These are phyloP conservation scores for Pseudomugil gertrudae DNA, from an alignment of 2,797 vertebrate species.

Conservation along the genomic window DNA sequence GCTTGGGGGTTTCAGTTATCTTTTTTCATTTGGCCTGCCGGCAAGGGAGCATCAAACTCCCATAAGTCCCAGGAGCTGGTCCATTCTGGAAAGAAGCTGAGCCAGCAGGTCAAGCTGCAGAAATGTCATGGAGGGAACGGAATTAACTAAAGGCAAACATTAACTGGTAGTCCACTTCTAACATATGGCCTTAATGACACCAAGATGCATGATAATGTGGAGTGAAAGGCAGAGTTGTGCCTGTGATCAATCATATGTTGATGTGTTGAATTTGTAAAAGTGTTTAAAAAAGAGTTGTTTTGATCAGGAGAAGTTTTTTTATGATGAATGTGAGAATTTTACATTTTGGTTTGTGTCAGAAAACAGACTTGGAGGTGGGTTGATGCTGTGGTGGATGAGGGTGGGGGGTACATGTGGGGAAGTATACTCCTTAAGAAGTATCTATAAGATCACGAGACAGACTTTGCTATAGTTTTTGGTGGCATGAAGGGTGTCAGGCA, in stretches of 20 bases:
- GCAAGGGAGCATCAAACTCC: slow-evolving; percentile 76
- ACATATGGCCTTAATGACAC: slow-evolving; percentile 33
- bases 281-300: neutral
- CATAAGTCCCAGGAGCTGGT: slow-evolving; percentile 71
- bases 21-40: slow-evolving; percentile 75
- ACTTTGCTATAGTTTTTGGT: too few relatives aligned
- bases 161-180: slow-evolving; percentile 31
- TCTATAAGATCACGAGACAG: too few relatives aligned
- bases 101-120: slow-evolving; percentile 62
- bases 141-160: slow-evolving; percentile 51
- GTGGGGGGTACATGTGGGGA: neutral
- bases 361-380: neutral
- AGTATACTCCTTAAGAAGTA: neutral
- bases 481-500: too few relatives aligned
- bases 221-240: slow-evolving; percentile 15
- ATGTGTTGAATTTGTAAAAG: neutral
- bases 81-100: slow-evolving; percentile 77
- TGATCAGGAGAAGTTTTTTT: neutral
- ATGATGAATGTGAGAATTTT: neutral
- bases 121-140: slow-evolving; percentile 62
- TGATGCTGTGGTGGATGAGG: neutral
- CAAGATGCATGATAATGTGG: slow-evolving; percentile 16
- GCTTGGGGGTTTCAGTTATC: slow-evolving; percentile 74
- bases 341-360: neutral
- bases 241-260: slow-evolving; percentile 18